Evolutionary conservation across 2,888 invertebrate species (phyloP), one percentile per base, ranked within the genome.

Genomic region (Ephialtes manifestator): DNA sequence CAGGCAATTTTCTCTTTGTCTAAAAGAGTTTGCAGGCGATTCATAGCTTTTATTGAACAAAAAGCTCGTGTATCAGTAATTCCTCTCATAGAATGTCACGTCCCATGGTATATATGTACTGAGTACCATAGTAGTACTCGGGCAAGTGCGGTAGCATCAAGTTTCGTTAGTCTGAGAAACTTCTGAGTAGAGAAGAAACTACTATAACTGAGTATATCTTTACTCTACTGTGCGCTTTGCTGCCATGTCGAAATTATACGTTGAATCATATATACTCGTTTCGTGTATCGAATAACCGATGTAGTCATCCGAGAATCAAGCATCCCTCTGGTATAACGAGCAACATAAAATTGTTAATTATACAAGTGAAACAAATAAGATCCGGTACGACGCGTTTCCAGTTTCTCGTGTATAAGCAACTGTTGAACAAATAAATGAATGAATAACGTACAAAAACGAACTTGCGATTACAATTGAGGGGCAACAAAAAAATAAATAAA

Each of bases 251-350:
- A 68, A 58, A 75, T 81, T 31, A 74, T 81, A 74, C 35, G 74
- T 43, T 58, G 74, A 74, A 72, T 67, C 71, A 65, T 80, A 80
- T 80, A 80, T 18, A 55, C 71, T 79, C 55, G 80, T 55, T 74
- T 80, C 80, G n/a, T 55, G 48, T 81, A 68, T 81, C 75, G 74
- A 75, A 81, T 81, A 81, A 81, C 68, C 81, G 39, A 68, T 58
- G 68, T 58, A 74, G 68, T 46, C 67, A 68, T 75, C 75, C 58
- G 28, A 35, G 81, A 74, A 72, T 55, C 39, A 35, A 67, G 15
- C 20, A 67, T 55, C 20, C 35, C 48, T 51, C 51, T 8, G 53
- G 58, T 60, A 51, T 74, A 75, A 81, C 81, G 68, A 81, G 65
- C 58, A 2, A 20, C 5, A 8, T 46, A 18, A 74, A 67, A 68